Evolutionary conservation across 2,888 invertebrate species (phyloP).

Genomic region (Sphaerophoria rueppellii): DNA sequence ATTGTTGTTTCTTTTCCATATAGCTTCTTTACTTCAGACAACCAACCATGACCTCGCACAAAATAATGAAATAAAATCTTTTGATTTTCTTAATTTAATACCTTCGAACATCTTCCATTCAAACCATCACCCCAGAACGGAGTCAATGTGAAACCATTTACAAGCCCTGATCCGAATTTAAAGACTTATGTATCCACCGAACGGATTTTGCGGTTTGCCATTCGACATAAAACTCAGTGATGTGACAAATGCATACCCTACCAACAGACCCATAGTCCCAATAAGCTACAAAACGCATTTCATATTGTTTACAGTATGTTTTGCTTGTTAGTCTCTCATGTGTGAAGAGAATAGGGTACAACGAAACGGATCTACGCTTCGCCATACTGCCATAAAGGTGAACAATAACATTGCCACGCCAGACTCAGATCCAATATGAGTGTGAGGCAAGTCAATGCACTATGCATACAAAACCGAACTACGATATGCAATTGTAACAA

Average conservation of each 20-base stretch:
- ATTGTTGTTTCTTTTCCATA: no score
- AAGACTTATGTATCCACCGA: background rate
- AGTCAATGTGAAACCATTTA: slow-evolving; percentile 11
- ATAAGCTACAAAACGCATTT: background rate
- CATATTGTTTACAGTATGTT: slow-evolving; percentile 34
- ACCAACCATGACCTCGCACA: background rate
- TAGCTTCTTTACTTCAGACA: background rate
- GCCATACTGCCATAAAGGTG: slow-evolving; percentile 54
- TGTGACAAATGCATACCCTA: background rate
- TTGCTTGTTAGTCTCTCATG: slow-evolving; percentile 54
- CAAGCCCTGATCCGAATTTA: slow-evolving; percentile 46
- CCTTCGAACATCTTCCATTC: background rate
- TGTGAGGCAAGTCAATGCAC: slow-evolving; percentile 47
- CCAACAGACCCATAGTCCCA: background rate
- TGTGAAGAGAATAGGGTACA: slow-evolving; percentile 56
- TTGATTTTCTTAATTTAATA: slow-evolving; percentile 17
- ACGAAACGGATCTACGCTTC: slow-evolving; percentile 70
- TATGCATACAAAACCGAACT: slow-evolving; percentile 27
- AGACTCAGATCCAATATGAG: background rate
- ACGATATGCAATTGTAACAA: slow-evolving; percentile 28
- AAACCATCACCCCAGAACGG: background rate
- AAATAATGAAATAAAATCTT: background rate
- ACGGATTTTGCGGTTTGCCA: slow-evolving; percentile 32
- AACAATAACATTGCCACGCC: background rate
- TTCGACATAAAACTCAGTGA: background rate